These are phyloP conservation scores for Anguilla anguilla DNA, from an alignment of 2,797 vertebrate genomes.

Conservation along the genomic window DNA sequence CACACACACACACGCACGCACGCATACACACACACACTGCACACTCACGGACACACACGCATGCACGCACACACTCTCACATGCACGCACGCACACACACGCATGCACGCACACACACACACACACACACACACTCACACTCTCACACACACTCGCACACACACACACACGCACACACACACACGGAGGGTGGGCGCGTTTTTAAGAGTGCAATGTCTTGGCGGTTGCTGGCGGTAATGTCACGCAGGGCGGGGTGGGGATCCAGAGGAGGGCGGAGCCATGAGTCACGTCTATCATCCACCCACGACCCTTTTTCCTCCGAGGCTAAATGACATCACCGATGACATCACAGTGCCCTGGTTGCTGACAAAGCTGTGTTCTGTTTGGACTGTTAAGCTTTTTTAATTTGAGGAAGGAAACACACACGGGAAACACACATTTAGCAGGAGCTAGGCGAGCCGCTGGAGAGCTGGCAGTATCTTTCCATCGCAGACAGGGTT, in stretches of 20 bases:
- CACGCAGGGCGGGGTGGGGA: not conserved
- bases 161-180: not conserved
- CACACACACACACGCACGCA: no score
- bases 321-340: not conserved
- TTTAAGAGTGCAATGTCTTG: not conserved
- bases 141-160: not conserved
- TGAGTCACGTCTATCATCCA: not conserved
- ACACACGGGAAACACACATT: not conserved
- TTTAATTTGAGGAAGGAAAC: not conserved
- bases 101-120: no score
- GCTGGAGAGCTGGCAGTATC: not conserved
- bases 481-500: no score
- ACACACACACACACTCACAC: no score
- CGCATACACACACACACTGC: no score
- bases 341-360: not conserved
- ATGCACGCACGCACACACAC: no score
- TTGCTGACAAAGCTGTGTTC: not conserved
- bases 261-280: not conserved
- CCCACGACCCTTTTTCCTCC: not conserved
- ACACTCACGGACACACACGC: no score
- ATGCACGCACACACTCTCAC: no score
- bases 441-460: not conserved
- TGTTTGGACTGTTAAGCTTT: not conserved
- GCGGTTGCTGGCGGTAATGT: not conserved
- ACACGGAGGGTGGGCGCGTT: not conserved